phyloP scores from a whole-genome alignment of 2,888 invertebrate genomes.

The Sesia apiformis region DNA sequence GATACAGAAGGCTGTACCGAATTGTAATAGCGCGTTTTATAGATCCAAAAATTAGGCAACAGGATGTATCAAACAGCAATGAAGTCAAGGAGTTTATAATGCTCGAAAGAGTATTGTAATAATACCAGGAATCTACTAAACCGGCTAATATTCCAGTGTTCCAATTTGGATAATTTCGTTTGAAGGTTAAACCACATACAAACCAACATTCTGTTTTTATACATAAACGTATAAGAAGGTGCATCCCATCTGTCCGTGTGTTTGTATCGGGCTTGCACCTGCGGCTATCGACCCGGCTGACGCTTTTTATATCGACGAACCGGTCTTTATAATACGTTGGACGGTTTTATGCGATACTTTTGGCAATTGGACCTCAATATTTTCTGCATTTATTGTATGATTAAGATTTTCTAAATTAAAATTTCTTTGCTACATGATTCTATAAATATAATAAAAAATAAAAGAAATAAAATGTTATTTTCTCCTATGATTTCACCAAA shows the following conservation, averaged over 20 bases:
- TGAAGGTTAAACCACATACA: neutral
- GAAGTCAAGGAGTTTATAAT: too few relatives aligned
- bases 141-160: too few relatives aligned
- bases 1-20: too few relatives aligned
- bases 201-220: neutral
- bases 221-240: slow-evolving; percentile 3
- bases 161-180: neutral
- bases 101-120: too few relatives aligned
- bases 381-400: neutral
- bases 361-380: neutral
- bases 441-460: too few relatives aligned
- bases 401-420: neutral
- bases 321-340: slow-evolving; percentile 32
- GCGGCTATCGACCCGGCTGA: slow-evolving; percentile 62
- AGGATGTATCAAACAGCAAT: too few relatives aligned
- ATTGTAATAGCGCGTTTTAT: too few relatives aligned
- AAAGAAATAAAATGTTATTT: too few relatives aligned
- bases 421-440: too few relatives aligned
- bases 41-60: too few relatives aligned
- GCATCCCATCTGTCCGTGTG: slow-evolving; percentile 31
- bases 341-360: slow-evolving; percentile 19
- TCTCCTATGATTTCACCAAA: too few relatives aligned
- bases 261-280: slow-evolving; percentile 38
- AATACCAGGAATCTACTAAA: too few relatives aligned
- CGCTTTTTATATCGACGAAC: slow-evolving; percentile 53